Percentiles rank a stretch among this genome's conserved stretches.
Evolutionary conservation across 2,888 invertebrate genomes (phyloP).

Genomic region (Limenitis camilla): DNA sequence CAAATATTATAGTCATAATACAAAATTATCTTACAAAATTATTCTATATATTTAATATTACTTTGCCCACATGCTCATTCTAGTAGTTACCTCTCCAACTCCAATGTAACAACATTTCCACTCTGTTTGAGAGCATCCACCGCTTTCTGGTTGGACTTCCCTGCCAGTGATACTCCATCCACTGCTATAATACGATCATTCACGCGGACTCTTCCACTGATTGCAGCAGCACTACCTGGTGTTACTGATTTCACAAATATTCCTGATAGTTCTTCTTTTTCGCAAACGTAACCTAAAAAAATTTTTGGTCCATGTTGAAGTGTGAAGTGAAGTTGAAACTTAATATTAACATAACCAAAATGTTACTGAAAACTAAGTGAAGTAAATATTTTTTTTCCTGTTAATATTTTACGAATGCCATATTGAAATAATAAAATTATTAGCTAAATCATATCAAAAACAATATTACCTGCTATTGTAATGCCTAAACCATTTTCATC

Average conservation of each 20-base stretch:
- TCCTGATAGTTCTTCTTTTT: slow-evolving; percentile 98
- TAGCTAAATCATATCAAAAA: not conserved
- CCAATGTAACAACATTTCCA: slow-evolving; percentile 90
- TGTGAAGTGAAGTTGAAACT: too few relatives aligned
- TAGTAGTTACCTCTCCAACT: slow-evolving; percentile 81
- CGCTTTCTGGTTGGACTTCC: slow-evolving; percentile 97
- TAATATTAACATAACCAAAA: too few relatives aligned
- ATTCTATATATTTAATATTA: too few relatives aligned
- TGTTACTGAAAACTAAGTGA: too few relatives aligned
- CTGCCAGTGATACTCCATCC: slow-evolving; percentile 95
- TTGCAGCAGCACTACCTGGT: slow-evolving; percentile 94
- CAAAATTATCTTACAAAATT: too few relatives aligned
- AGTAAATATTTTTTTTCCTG: too few relatives aligned
- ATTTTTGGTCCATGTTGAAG: too few relatives aligned
- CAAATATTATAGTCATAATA: too few relatives aligned
- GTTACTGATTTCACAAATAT: slow-evolving; percentile 99
- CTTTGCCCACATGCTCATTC: not conserved
- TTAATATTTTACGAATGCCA: too few relatives aligned
- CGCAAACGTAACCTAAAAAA: slow-evolving; percentile 90
- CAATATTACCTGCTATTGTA: slow-evolving; percentile 84
- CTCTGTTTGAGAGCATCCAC: slow-evolving; percentile 97
- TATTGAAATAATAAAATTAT: too few relatives aligned
- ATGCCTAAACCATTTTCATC: slow-evolving; percentile 95
- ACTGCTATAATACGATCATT: slow-evolving; percentile 99
- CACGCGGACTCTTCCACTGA: slow-evolving; percentile 93